A percentile compares a stretch with the other conserved stretches of the same genome.
Evolutionary conservation across 2,113 vertebrate genomes (phyloP).

Genomic region (Athene noctua): DNA sequence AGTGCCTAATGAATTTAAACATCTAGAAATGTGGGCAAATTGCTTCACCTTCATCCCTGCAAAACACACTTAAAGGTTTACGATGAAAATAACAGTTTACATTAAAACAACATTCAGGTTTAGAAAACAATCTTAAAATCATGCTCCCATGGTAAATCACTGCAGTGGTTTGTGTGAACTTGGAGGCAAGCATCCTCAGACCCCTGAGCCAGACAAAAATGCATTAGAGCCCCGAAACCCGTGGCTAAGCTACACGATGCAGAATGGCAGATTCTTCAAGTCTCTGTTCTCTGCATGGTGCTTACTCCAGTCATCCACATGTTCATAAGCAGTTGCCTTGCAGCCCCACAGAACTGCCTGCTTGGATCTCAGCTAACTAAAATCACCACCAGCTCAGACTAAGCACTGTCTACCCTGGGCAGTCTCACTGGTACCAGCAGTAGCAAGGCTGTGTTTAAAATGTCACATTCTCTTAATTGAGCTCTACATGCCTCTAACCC

Average conservation of each 20-base stretch:
- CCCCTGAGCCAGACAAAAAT: not conserved
- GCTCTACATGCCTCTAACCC: not conserved
- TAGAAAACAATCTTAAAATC: not conserved
- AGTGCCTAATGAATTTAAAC: not conserved
- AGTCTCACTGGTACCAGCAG: not conserved
- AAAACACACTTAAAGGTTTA: not conserved
- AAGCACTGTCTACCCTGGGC: rapidly evolving
- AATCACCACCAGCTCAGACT: not conserved
- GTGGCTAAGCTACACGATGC: rapidly evolving
- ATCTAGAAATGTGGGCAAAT: not conserved
- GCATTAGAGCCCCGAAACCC: not conserved
- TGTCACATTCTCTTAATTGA: not conserved
- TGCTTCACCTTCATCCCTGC: not conserved
- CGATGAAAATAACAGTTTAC: not conserved
- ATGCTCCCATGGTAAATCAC: not conserved
- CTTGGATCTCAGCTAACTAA: not conserved
- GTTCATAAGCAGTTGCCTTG: rapidly evolving
- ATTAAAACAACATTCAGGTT: not conserved
- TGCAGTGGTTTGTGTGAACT: not conserved
- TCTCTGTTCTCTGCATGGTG: not conserved
- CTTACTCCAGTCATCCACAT: not conserved
- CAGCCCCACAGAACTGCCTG: not conserved
- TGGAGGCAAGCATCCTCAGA: not conserved
- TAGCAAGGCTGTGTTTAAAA: not conserved
- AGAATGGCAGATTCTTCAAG: rapidly evolving